phyloP scores from a whole-genome alignment of 64 coral and sea anemone genomes.

The Actinia equina region DNA sequence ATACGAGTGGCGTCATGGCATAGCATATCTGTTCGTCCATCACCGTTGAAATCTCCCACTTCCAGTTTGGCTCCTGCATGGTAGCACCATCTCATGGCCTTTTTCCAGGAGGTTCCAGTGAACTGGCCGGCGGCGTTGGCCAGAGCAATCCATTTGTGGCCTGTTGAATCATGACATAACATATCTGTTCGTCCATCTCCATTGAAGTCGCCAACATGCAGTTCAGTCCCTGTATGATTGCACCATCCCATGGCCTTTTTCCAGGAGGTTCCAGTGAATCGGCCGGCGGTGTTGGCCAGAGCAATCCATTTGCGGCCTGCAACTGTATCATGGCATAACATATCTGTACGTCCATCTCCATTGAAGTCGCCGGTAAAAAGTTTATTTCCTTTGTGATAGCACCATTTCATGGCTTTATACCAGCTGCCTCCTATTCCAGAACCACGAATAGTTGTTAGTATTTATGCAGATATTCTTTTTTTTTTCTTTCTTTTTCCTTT shows the following conservation, averaged over 20 bases:
- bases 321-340: background rate
- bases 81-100: background rate
- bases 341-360: background rate
- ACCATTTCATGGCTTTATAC: background rate
- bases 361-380: background rate
- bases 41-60: background rate
- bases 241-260: background rate
- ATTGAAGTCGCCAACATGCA: background rate
- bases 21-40: background rate
- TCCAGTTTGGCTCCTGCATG: background rate
- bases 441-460: no score
- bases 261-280: background rate
- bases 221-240: background rate
- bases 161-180: background rate
- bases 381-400: background rate
- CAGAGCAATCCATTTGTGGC: background rate
- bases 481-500: no score
- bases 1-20: background rate
- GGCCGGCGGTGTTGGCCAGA: background rate
- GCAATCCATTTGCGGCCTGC: background rate
- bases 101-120: background rate
- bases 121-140: background rate
- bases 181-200: background rate
- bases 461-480: no score
- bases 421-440: background rate